Evolutionary conservation across 2,797 vertebrate genomes (phyloP), one percentile per base, ranked within the genome.

Genomic region (Sparidentex hasta): DNA sequence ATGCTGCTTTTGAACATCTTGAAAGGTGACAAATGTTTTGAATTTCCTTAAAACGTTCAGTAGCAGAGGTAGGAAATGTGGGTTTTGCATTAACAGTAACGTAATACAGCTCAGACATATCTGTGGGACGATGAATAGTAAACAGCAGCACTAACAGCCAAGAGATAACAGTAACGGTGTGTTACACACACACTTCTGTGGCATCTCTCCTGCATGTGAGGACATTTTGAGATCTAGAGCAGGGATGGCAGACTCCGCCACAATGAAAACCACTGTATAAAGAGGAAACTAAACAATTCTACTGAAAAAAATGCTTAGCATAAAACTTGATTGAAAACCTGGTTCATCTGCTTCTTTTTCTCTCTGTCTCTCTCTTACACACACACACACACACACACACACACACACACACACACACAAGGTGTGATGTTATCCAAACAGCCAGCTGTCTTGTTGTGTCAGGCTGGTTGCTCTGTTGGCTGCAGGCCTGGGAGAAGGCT

Each of bases 401-500:
- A 79, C 65, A 76, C 75, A 76, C 77, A 70, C 76, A 73, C 41
- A 62, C 20, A 62, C 29, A 63, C 21, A 86, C 74, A 85, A 87
- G 84, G 82, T 88, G 87, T 78, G 83, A 92, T 90, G 87, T 87
- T 93, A 88, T 88, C 82, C 86, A 89, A 94, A 92, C 90, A 93
- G 76, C 88, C 91, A 93, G 92, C 92, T 94, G 91, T 87, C 90
- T 88, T 91, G 92, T 91, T 93, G 88, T 92, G 90, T 93, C 92
- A 94, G 82, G 71, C 68, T 83, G 85, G 83, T 90, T 81, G 86
- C 79, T 90, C 81, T 83, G 83, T 80, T 92, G 92, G 92, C 92
- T 91, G 84, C 78, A 80, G 76, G 87, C 88, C 88, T 90, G 71
- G 81, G 85, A 91, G 90, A 87, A 81, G 87, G 87, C 86, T 92